Evolutionary conservation across 2,113 vertebrate species (phyloP), one percentile per base, ranked within the genome.

Genomic region (Halichoeres trimaculatus): DNA sequence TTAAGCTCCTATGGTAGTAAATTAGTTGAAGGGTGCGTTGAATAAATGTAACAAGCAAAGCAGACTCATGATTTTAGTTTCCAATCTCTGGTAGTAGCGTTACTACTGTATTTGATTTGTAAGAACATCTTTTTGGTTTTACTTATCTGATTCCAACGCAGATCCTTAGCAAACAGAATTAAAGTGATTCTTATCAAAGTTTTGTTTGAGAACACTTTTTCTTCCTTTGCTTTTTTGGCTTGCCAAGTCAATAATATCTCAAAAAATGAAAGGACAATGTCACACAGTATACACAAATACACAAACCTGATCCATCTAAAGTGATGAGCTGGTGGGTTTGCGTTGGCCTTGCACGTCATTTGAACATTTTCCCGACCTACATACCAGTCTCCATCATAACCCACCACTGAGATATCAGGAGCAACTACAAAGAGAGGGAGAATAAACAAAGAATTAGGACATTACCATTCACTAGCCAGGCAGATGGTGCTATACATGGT

Each of bases 311-410:
- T 92, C 94, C 94, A 95, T 90, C 86, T 89, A 83, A 93, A 94
- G 85, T 93, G 95, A 93, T 83, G 96, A 92, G 91, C 90, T 19
- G 96, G 93, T 19, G 98, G 98, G 92, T 99, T 99, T 81, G 97
- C 95, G 71, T 98, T 97, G 80, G 96, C 97, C 91, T 95, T 96
- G 93, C 98, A 99, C 8, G 90, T 95, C 76, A 99, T 95, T 87
- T 96, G 96, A 85, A 98, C 96, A 4, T 97, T 95, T 82, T 93
- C 95, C 82, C 96, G 95, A 78, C 98, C 97, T 48, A 96, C 92
- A 80, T 95, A 96, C 98, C 98, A 99, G 91, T 99, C 96, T 51
- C 95, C 96, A 92, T 98, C 97, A 85, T 97, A 99, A 6, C 97
- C 98, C 83, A 96, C 94, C 62, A 99, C 93, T 19, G 95, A 94